Evolutionary conservation across 1,140 invertebrate genomes (phyloP).

Genomic region (Sitobion miscanthi): DNA sequence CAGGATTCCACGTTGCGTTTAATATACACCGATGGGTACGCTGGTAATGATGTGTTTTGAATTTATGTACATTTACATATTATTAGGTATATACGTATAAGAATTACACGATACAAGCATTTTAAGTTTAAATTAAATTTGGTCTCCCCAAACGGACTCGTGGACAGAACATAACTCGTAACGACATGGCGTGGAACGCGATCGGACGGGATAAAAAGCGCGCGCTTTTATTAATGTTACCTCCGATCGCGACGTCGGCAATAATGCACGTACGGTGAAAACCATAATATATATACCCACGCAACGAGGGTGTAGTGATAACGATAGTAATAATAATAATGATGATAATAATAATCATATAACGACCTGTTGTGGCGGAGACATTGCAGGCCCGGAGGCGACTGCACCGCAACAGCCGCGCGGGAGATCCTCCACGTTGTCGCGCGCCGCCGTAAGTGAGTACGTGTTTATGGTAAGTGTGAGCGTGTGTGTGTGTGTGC

Average conservation of each 20-base stretch:
- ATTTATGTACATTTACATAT: background rate
- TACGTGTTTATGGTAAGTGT: background rate
- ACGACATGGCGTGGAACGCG: background rate
- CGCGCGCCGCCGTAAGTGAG: background rate
- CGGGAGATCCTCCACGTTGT: background rate
- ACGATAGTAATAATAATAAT: background rate
- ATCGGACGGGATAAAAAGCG: background rate
- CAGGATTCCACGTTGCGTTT: slow-evolving; percentile 3
- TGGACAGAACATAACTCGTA: background rate
- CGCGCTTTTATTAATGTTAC: background rate
- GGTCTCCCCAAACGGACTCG: background rate
- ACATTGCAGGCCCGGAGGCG: background rate
- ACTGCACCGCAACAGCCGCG: background rate
- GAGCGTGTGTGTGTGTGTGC: background rate
- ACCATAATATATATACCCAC: background rate
- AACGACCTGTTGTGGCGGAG: background rate
- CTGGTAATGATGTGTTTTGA: background rate
- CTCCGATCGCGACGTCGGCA: background rate
- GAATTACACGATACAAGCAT: background rate
- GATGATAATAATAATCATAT: background rate
- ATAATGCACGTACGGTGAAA: background rate
- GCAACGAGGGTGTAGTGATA: background rate
- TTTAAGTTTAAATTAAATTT: background rate
- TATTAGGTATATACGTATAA: background rate
- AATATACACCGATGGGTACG: background rate